Evolutionary conservation across 2,113 vertebrate species (phyloP).

Genomic region (Brevimyrus niger): DNA sequence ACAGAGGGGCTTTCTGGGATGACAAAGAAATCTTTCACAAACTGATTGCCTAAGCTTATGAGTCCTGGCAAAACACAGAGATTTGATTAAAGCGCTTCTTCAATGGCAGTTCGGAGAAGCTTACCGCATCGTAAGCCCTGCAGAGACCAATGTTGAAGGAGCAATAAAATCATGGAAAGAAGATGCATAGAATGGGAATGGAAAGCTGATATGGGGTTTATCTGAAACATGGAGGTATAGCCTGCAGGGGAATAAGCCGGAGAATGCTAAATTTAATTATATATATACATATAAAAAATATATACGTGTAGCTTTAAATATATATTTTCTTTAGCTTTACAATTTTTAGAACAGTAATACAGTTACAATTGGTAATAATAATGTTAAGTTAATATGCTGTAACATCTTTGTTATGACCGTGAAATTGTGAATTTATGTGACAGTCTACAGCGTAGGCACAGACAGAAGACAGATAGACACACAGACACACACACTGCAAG

Average conservation of each 20-base stretch:
- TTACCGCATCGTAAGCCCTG: background rate
- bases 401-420: background rate
- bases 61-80: background rate
- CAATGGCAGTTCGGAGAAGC: background rate
- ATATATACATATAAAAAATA: too few species aligned
- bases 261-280: background rate
- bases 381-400: background rate
- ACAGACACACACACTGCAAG: background rate
- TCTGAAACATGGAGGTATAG: background rate
- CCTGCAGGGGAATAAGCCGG: background rate
- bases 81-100: background rate
- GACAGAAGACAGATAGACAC: background rate
- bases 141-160: background rate
- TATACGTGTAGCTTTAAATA: too few species aligned
- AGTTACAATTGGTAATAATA: background rate
- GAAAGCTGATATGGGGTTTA: background rate
- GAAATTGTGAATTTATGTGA: background rate
- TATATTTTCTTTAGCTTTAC: background rate
- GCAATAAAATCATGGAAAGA: background rate
- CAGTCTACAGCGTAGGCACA: background rate
- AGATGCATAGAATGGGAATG: background rate
- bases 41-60: background rate
- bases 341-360: background rate
- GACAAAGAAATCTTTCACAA: background rate
- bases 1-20: background rate